Conservation (phyloP, 2,113 vertebrate species). For the Maccullochella peelii region DNA sequence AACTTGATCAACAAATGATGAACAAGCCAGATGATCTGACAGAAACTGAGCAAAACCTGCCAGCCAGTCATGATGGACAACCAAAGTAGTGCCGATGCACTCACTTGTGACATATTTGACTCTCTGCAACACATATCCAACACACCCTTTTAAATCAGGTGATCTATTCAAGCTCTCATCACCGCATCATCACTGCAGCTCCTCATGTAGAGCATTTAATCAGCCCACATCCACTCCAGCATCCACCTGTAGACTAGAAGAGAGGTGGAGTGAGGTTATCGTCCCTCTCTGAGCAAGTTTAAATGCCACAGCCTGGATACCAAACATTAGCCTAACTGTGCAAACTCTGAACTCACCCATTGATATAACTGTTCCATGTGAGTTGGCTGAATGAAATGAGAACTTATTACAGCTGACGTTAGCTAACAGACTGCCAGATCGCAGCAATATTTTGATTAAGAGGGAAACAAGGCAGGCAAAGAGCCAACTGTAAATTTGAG, state of each 20-base stretch:
- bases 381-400: conserved; percentile 20
- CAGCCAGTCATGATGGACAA: background rate
- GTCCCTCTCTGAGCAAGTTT: conserved; percentile 1
- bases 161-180: background rate
- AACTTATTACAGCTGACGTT: conserved; percentile 35
- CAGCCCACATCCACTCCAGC: conserved; percentile 9
- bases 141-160: background rate
- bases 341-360: conserved; percentile 1
- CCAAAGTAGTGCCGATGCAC: background rate
- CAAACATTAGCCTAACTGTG: background rate
- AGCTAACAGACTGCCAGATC: conserved; percentile 51
- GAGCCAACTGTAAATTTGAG: conserved; percentile 45
- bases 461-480: conserved; percentile 16
- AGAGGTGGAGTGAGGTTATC: conserved; percentile 1
- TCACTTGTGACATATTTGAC: background rate
- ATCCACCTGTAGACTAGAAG: conserved; percentile 15
- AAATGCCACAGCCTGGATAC: conserved; percentile 21
- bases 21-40: background rate
- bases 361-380: background rate
- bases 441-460: conserved; percentile 48
- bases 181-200: conserved; percentile 1
- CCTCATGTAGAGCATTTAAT: conserved; percentile 18
- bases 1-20: background rate
- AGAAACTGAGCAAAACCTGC: background rate
- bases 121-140: background rate